Evolutionary conservation across 2,113 vertebrate genomes (phyloP), one percentile per base, ranked within the genome.

Genomic region (Pholis gunnellus): DNA sequence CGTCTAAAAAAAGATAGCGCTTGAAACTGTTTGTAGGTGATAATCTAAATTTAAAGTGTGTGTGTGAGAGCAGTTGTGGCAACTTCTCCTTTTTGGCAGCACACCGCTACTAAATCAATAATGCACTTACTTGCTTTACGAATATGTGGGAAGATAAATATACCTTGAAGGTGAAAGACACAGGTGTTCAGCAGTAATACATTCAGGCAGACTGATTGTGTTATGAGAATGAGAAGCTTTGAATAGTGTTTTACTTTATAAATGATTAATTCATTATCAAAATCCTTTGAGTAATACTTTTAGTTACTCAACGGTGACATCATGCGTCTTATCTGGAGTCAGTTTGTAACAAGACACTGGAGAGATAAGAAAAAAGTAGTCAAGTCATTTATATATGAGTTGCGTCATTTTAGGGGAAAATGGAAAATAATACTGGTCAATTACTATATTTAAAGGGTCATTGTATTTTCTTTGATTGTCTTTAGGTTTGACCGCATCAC

Each of bases 401-500:
- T 22, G 9, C 18, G 5, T 29, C 25, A 22, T 46, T 56, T 46
- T 25, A 20, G 52, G 52, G 54, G 48, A 1, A 36, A 9, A 22
- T 46, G 6, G 9, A 52, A n/a, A 22, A 22, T 9, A 38, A 38
- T 27, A 22, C 10, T 6, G 9, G 3, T 78, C 2, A 20, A 4
- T 52, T 54, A 20, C 7, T 54, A 2, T 25, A 5, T 25, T 42
- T 1, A 31, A 67, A 5, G 20, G 1, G 2, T 29, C 1, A 61
- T 25, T 56, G 0, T 0, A 42, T 71, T 70, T 31, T 36, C 17
- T 60, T n/a, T 77, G 36, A 78, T 75, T 72, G 4, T 48, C 74
- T 76, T 56, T 22, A 95, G 94, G 83, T 87, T 85, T 84, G 94
- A 95, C 93, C 91, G 52, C 79, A 84, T 81, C 93, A 94, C 94